Base-by-base conservation (phyloP, 2,797 vertebrate genomes). In the Sebastes trivittatus region DNA sequence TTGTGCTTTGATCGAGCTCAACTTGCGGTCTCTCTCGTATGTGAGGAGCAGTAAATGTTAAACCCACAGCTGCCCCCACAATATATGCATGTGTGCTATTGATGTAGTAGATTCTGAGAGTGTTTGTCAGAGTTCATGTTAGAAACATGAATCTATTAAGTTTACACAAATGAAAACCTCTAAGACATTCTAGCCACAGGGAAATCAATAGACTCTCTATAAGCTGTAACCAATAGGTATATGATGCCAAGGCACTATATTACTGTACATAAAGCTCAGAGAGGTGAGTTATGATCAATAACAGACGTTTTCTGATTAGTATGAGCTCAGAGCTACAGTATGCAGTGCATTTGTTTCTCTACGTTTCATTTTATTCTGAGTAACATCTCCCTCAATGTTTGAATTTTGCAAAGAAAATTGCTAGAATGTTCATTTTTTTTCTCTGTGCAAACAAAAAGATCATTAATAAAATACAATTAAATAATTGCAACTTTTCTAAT, bases 1-100 rank as follows among this genome's bases (percentile, higher is more conserved):
- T 55, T 23, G 67, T 22, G 54, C 75, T 91, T 88, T 67, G 56
- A 82, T 71, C 8, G 18, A 62, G 54, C 60, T 62, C 55, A 68
- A 85, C 67, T 75, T 64, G n/a, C 34, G 62, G 14, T 49, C 27
- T 72, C 1, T 54, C 27, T 72, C 1, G 4, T 58, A 25, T 71
- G 63, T 73, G 60, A 61, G 42, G 55, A 32, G 68, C 7, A 14
- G 62, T 75, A 66, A 22, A 81, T 49, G 62, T 66, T 77, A n/a
- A 78, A 70, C 52, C 65, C 23, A 52, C 66, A 32, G 30, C 69
- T 65, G 23, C 61, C 30, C 32, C 32, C 54, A 38, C 55, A 46
- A 9, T 64, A 14, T 49, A 42, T 56, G 60, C 22, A 32, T 38
- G 16, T 70, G 42, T 60, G 8, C 3, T 10, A 29, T n/a, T 46